Percentiles rank a stretch among this genome's conserved stretches.
phyloP scores from a whole-genome alignment of 2,888 invertebrate genomes.

The Lithophane socia region DNA sequence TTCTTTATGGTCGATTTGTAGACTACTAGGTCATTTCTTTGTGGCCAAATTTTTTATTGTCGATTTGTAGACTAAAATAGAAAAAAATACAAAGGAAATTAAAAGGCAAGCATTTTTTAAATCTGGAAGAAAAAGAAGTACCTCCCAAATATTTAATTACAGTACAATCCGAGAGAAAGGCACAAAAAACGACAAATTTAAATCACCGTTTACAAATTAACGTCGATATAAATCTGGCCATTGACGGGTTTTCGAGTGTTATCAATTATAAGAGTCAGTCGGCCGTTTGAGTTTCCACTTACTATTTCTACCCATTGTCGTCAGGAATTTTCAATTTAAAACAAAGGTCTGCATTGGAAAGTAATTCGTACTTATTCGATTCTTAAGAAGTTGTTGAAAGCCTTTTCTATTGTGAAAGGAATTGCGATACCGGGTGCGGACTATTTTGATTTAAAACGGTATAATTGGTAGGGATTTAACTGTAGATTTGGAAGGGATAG shows the following conservation, averaged over 20 bases:
- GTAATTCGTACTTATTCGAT: slow-evolving; percentile 50
- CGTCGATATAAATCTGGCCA: slow-evolving; percentile 60
- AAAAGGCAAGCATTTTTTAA: neutral
- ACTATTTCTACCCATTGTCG: slow-evolving; percentile 34
- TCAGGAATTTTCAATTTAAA: slow-evolving; percentile 65
- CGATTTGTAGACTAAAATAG: neutral
- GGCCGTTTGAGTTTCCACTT: slow-evolving; percentile 45
- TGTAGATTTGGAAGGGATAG: too few species aligned
- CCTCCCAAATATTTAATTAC: slow-evolving; percentile 30
- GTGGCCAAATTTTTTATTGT: too few species aligned
- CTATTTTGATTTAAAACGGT: slow-evolving; percentile 25
- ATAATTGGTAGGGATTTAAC: slow-evolving; percentile 2
- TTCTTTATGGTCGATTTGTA: too few species aligned
- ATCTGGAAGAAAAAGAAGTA: slow-evolving; percentile 4
- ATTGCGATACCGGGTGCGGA: slow-evolving; percentile 32
- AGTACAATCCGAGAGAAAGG: slow-evolving; percentile 30
- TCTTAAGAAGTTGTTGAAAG: slow-evolving; percentile 46
- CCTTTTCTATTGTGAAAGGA: slow-evolving; percentile 38
- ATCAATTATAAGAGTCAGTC: slow-evolving; percentile 66
- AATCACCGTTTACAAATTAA: slow-evolving; percentile 62
- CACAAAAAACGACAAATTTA: slow-evolving; percentile 50
- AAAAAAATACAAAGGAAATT: neutral
- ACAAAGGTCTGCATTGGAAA: slow-evolving; percentile 58
- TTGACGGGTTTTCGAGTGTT: slow-evolving; percentile 57
- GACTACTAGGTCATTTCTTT: neutral